A percentile compares a stretch with the other conserved stretches of the same genome.
Conservation (phyloP, 92 coral and sea anemone species). For the Phymanthus crucifer region DNA sequence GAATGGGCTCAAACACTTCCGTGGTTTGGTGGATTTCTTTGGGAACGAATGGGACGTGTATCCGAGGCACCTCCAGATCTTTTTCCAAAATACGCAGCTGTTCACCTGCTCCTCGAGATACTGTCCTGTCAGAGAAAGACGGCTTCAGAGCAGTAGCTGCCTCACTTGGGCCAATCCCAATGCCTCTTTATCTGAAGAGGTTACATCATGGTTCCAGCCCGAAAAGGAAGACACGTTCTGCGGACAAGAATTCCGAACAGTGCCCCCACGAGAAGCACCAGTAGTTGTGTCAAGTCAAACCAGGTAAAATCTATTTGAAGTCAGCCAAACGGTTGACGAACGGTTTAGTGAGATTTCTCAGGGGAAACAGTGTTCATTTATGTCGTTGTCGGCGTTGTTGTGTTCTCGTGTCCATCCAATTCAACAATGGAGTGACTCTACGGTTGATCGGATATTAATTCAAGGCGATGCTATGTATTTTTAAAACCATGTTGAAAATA, state of each 20-base stretch:
- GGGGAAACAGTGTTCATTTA: too few relatives aligned
- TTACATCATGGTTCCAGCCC: not conserved
- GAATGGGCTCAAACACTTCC: not conserved
- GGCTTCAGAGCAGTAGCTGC: not conserved
- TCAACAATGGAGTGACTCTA: too few relatives aligned
- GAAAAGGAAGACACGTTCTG: not conserved
- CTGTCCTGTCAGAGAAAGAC: not conserved
- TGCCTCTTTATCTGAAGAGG: not conserved
- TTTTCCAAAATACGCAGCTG: slow-evolving; percentile 3
- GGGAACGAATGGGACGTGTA: not conserved
- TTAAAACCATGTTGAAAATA: too few relatives aligned
- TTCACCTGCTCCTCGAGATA: not conserved
- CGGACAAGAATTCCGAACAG: not conserved
- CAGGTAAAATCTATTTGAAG: too few relatives aligned
- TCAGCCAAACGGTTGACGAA: too few relatives aligned
- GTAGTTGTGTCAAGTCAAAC: not conserved
- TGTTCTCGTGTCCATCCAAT: too few relatives aligned
- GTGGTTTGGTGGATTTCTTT: not conserved
- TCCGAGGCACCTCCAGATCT: not conserved
- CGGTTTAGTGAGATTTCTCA: too few relatives aligned
- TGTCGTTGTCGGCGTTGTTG: too few relatives aligned
- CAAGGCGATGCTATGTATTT: too few relatives aligned
- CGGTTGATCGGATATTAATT: too few relatives aligned
- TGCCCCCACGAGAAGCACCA: not conserved
- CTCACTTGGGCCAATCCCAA: not conserved